phyloP scores from a whole-genome alignment of 2,888 invertebrate genomes.

The Tribolium freemani region DNA sequence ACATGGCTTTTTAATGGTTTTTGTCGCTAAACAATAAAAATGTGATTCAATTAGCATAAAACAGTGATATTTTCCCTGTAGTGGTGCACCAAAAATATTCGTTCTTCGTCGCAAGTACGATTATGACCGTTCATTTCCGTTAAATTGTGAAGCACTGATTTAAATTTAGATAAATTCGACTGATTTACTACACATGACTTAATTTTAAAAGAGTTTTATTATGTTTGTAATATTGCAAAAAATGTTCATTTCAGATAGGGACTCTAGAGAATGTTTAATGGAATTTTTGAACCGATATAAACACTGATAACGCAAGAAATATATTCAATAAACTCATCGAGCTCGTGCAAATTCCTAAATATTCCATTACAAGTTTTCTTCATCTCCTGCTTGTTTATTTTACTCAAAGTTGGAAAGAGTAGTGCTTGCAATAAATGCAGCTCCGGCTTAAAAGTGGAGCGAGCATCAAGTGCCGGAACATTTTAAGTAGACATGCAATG shows the following conservation, averaged over 20 bases:
- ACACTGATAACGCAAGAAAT: conserved; percentile 6
- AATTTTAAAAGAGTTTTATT: conserved; percentile 41
- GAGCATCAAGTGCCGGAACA: conserved; percentile 51
- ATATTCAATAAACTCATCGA: neutral
- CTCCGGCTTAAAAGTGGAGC: conserved; percentile 36
- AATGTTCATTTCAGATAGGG: conserved; percentile 37
- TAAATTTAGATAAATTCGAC: conserved; percentile 38
- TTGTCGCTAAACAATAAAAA: conserved; percentile 24
- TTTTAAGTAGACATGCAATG: conserved; percentile 52
- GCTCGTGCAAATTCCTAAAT: neutral
- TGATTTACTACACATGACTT: conserved; percentile 44
- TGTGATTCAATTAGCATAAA: conserved; percentile 24
- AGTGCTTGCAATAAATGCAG: conserved; percentile 39
- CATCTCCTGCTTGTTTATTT: conserved; percentile 25
- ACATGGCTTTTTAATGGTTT: conserved; percentile 9
- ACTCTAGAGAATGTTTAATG: conserved; percentile 27
- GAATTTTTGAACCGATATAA: conserved; percentile 26
- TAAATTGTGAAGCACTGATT: conserved; percentile 39
- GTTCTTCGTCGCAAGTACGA: conserved; percentile 12
- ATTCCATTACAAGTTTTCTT: neutral
- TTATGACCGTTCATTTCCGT: conserved; percentile 40
- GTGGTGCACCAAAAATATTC: conserved; percentile 17
- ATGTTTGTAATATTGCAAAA: conserved; percentile 31
- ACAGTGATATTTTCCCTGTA: conserved; percentile 12
- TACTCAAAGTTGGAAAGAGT: conserved; percentile 30